Evolutionary conservation across 2,797 vertebrate species (phyloP).

Genomic region (Acrossocheilus wenchowensis): DNA sequence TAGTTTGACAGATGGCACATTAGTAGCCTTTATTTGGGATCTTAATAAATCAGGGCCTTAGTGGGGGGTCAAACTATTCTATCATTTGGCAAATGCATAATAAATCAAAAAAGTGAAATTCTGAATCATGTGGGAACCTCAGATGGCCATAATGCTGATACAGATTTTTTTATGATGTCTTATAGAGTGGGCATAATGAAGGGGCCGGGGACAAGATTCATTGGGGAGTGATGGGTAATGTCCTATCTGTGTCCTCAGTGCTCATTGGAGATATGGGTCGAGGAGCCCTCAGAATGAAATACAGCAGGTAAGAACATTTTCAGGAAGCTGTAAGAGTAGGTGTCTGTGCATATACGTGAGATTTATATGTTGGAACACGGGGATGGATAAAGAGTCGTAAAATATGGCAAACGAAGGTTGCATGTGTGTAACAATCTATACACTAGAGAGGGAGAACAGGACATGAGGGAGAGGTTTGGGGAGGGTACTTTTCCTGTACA

Average conservation of each 20-base stretch:
- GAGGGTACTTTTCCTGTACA: slow-evolving; percentile 29
- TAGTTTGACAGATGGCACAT: neutral
- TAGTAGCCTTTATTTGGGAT: neutral
- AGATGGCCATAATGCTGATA: neutral
- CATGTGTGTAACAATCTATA: slow-evolving; percentile 31
- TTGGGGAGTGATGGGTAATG: slow-evolving; percentile 1
- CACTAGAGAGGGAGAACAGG: slow-evolving; percentile 43
- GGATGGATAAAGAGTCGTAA: slow-evolving; percentile 14
- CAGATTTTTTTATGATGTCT: neutral
- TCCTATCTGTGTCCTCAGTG: slow-evolving; percentile 11
- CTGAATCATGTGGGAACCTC: neutral
- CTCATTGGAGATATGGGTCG: slow-evolving; percentile 7
- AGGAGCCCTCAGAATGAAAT: slow-evolving; percentile 22
- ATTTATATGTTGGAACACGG: slow-evolving; percentile 7
- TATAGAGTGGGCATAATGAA: slow-evolving; percentile 4
- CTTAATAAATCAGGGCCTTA: neutral
- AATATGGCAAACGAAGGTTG: slow-evolving; percentile 19
- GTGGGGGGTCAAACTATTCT: neutral
- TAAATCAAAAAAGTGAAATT: neutral
- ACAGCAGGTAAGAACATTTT: neutral
- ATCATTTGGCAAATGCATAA: neutral
- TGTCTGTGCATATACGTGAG: slow-evolving; percentile 42
- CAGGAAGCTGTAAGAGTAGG: slow-evolving; percentile 6
- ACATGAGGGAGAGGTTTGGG: slow-evolving; percentile 16
- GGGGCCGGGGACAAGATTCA: neutral